Evolutionary conservation across 2,888 invertebrate genomes (phyloP).

Genomic region (Pycnomerus fuliginosus): DNA sequence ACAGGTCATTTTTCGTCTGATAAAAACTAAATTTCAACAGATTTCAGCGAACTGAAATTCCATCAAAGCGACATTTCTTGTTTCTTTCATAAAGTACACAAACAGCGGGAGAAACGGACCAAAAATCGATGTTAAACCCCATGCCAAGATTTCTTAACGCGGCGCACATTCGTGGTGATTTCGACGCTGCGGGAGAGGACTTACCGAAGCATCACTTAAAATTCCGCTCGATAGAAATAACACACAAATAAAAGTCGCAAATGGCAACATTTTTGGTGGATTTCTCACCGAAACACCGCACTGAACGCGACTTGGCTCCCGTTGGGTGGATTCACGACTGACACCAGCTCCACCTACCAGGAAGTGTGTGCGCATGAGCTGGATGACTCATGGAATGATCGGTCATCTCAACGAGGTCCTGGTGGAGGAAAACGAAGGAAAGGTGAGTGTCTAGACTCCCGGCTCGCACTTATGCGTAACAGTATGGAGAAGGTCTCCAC

Average conservation of each 20-base stretch:
- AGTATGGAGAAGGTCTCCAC: too few species aligned
- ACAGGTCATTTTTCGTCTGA: too few species aligned
- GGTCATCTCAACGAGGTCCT: slow-evolving; percentile 22
- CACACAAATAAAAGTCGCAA: slow-evolving; percentile 62
- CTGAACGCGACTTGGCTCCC: slow-evolving; percentile 42
- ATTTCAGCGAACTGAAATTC: too few species aligned
- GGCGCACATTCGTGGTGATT: neutral
- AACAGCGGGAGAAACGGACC: slow-evolving; percentile 33
- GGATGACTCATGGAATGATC: slow-evolving; percentile 36
- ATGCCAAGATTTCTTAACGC: slow-evolving; percentile 25
- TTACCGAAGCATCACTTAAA: slow-evolving; percentile 61
- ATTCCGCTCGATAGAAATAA: slow-evolving; percentile 61
- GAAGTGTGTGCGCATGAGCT: slow-evolving; percentile 39
- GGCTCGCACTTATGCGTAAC: too few species aligned
- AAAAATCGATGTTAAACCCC: slow-evolving; percentile 42
- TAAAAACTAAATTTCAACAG: too few species aligned
- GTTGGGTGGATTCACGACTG: slow-evolving; percentile 49
- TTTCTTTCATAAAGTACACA: slow-evolving; percentile 31
- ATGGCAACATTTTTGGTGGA: slow-evolving; percentile 59
- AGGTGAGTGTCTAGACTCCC: slow-evolving; percentile 28
- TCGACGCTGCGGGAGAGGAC: slow-evolving; percentile 23
- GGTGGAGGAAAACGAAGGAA: slow-evolving; percentile 12
- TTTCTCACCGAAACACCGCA: slow-evolving; percentile 43
- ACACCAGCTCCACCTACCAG: slow-evolving; percentile 50
- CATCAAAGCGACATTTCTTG: too few species aligned